Conservation (phyloP, 2,113 vertebrate species). For the Puffinus mauretanicus region DNA sequence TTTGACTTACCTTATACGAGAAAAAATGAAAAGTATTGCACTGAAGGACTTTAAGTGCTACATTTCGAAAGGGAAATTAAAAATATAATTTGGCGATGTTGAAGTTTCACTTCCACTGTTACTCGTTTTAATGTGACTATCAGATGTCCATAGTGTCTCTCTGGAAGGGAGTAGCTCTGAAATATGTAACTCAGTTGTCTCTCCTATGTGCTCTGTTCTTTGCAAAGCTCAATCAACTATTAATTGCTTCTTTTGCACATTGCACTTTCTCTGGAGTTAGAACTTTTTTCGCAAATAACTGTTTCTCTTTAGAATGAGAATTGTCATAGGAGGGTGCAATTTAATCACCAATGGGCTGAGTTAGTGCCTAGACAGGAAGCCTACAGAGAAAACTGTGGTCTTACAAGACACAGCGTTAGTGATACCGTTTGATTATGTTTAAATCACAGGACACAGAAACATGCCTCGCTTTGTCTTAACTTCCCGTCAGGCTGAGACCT, state of each 20-base stretch:
- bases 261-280: not conserved
- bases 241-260: not conserved
- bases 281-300: not conserved
- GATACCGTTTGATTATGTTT: accelerated
- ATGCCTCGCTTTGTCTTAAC: not conserved
- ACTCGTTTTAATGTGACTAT: conserved; percentile 17
- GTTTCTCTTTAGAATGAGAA: not conserved
- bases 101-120: conserved; percentile 41
- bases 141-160: not conserved
- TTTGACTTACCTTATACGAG: conserved; percentile 75
- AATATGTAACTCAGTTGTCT: not conserved
- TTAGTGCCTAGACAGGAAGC: not conserved
- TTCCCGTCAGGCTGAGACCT: not conserved
- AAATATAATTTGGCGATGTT: conserved; percentile 46
- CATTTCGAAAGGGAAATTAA: conserved; percentile 54
- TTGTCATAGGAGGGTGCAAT: not conserved
- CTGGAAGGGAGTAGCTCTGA: conserved; percentile 4
- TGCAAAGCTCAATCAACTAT: not conserved
- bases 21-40: conserved; percentile 42
- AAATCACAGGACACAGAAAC: not conserved
- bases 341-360: not conserved
- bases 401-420: not conserved
- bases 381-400: not conserved
- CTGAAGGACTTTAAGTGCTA: conserved; percentile 70
- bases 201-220: not conserved